Evolutionary conservation across 2,888 invertebrate genomes (phyloP).

Genomic region (Pyrrhosoma nymphula): DNA sequence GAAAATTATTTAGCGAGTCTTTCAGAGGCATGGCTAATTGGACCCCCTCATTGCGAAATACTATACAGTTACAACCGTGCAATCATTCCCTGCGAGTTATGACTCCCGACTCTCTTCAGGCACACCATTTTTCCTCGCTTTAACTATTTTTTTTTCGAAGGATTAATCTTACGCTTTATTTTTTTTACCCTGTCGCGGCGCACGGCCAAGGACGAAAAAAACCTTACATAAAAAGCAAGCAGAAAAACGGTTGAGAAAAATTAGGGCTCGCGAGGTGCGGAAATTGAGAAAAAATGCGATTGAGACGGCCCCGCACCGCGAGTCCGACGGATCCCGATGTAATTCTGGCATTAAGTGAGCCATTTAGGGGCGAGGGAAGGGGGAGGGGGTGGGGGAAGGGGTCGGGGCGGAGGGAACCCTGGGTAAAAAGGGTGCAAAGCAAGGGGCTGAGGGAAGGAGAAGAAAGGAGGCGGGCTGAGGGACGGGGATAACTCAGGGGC

Average conservation of each 20-base stretch:
- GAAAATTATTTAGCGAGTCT: not conserved
- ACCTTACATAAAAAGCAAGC: not conserved
- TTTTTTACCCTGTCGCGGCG: not conserved
- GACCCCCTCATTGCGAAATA: not conserved
- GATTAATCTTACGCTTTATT: not conserved
- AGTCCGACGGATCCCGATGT: constrained; percentile 48
- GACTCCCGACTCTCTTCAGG: not conserved
- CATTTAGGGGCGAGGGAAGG: constrained; percentile 3
- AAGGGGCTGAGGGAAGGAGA: not conserved
- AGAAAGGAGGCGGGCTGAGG: not conserved
- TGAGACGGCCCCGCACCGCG: constrained; percentile 25
- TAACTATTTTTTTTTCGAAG: not conserved
- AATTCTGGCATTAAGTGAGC: constrained; percentile 62
- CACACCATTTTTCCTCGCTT: not conserved
- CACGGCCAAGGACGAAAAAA: constrained; percentile 8
- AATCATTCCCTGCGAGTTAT: not conserved
- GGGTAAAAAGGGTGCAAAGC: too few relatives aligned
- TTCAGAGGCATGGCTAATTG: not conserved
- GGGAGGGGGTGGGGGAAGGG: not conserved
- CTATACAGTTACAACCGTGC: not conserved
- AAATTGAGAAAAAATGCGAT: constrained; percentile 66
- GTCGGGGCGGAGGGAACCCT: not conserved
- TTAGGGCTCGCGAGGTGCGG: constrained; percentile 58
- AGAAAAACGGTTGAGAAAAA: constrained; percentile 48
- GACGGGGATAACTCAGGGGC: not conserved